Evolutionary conservation across 2,888 invertebrate species (phyloP), one percentile per base, ranked within the genome.

Genomic region (Mystacides longicornis): DNA sequence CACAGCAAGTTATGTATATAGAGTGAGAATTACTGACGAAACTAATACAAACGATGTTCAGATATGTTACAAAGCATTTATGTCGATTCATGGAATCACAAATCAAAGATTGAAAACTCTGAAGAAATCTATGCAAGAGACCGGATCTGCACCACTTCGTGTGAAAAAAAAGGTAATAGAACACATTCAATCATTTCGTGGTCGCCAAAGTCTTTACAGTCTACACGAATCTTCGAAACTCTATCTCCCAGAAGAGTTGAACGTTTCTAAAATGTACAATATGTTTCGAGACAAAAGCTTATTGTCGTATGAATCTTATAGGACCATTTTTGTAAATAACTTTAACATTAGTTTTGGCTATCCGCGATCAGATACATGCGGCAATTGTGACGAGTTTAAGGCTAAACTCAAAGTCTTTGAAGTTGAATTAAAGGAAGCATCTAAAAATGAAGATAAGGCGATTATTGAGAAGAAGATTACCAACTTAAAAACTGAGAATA

Each of bases 271-370:
- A 45, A 45, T 45, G 45, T 19, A 9, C n/a, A 45, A n/a, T 45
- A 45, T 45, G 7, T 45, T 16, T 45, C 7, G 7, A n/a, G 45
- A 45, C 7, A 16, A n/a, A 51, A 22, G 58, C 23, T 63, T n/a
- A n/a, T n/a, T n/a, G n/a, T n/a, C 60, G 19, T 64, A 64, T 55
- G 63, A 63, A 54, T 56, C 62, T 21, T 65, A 65, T 55, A 57
- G 63, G 45, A 55, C 54, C 27, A 63, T 64, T 31, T 63, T 64
- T 57, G 54, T 55, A 16, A 62, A 16, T 37, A 53, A 63, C 27
- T 65, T 64, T 53, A 65, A 65, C 54, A 62, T 64, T 21, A 49
- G 54, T 22, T 65, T 64, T 55, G 65, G 65, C 23, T 66, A 65
- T 61, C 65, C 66, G 42, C 55, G 64, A 18, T 55, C 57, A 14